Evolutionary conservation across 1,140 invertebrate species (phyloP).

Genomic region (Scaptomyza graminum): DNA sequence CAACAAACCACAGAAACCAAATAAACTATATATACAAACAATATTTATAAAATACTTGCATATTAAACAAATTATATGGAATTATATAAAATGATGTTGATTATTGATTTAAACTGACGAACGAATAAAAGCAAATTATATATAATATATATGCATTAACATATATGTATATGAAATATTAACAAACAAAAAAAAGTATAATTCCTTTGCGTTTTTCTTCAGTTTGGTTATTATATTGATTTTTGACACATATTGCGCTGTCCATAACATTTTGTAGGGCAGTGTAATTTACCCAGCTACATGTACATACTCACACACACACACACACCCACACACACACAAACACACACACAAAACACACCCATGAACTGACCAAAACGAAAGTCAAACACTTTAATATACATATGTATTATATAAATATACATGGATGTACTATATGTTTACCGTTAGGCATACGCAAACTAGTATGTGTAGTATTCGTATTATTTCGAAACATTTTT

Average conservation of each 20-base stretch:
- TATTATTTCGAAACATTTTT: constrained; percentile 45
- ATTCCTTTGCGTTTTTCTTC: constrained; percentile 66
- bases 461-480: constrained; percentile 19
- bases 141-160: constrained; percentile 50
- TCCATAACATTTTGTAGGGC: constrained; percentile 15
- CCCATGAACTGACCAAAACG: constrained; percentile 70
- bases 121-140: constrained; percentile 72
- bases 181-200: constrained; percentile 44
- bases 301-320: constrained; percentile 65
- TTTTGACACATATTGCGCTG: constrained; percentile 47
- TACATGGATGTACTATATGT: constrained; percentile 14
- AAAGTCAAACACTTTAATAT: constrained; percentile 40
- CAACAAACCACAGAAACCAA: constrained; percentile 54
- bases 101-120: constrained; percentile 81
- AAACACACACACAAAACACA: constrained; percentile 31
- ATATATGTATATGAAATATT: constrained; percentile 66
- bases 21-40: constrained; percentile 67
- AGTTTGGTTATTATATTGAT: constrained; percentile 48
- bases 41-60: constrained; percentile 59
- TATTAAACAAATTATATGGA: constrained; percentile 77
- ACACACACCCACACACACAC: background rate
- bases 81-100: constrained; percentile 81
- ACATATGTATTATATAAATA: constrained; percentile 48
- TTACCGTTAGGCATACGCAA: constrained; percentile 28
- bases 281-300: constrained; percentile 44